Evolutionary conservation across 2,888 invertebrate genomes (phyloP).

Genomic region (Diarsia dahlii): DNA sequence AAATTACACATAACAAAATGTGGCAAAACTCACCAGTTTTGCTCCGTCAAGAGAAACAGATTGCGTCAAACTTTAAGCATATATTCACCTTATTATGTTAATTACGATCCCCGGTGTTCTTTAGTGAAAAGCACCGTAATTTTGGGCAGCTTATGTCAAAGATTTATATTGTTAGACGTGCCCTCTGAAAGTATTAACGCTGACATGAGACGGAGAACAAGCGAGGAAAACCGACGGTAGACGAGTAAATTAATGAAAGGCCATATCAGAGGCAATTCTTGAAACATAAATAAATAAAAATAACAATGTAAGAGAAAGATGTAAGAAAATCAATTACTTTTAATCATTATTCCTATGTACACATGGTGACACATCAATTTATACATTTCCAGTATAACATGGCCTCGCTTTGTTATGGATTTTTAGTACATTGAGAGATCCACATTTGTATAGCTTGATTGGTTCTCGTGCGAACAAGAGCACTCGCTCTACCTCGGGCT

Average conservation of each 20-base stretch:
- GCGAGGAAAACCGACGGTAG: not conserved
- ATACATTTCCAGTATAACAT: too few species aligned
- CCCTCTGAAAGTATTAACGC: not conserved
- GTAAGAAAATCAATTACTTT: too few species aligned
- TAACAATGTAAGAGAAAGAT: too few species aligned
- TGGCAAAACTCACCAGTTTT: constrained; percentile 27
- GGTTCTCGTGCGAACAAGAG: too few species aligned
- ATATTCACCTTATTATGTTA: constrained; percentile 59
- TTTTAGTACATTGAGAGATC: too few species aligned
- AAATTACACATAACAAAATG: constrained; percentile 18
- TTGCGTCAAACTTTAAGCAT: constrained; percentile 57
- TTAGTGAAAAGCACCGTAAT: constrained; percentile 31
- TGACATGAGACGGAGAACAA: not conserved
- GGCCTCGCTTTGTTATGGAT: too few species aligned
- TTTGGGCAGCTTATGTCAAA: constrained; percentile 30
- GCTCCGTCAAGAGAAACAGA: constrained; percentile 44
- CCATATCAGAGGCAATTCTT: too few species aligned
- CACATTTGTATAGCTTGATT: too few species aligned
- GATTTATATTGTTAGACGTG: not conserved
- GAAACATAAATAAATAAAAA: too few species aligned
- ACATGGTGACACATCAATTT: too few species aligned
- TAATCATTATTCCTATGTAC: too few species aligned
- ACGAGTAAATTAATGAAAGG: too few species aligned
- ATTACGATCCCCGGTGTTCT: constrained; percentile 26
- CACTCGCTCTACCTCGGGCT: not conserved